Evolutionary conservation across 1,140 invertebrate genomes (phyloP).

Genomic region (Hypothenemus hampei): DNA sequence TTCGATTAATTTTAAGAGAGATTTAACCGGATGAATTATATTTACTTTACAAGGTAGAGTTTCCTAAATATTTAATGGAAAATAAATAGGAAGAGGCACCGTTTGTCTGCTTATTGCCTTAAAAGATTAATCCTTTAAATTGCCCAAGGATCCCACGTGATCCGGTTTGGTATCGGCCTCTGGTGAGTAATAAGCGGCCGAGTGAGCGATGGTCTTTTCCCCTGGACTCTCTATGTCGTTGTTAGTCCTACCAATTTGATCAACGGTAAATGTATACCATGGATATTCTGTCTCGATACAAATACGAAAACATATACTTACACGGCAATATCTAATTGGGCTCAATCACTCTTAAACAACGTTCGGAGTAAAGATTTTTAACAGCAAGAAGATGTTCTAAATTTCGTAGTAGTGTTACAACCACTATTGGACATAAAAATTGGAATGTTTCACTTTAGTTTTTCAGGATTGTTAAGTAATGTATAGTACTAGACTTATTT

Average conservation of each 20-base stretch:
- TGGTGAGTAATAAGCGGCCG: slow-evolving; percentile 26
- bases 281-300: slow-evolving; percentile 10
- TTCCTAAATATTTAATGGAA: slow-evolving; percentile 3
- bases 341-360: neutral
- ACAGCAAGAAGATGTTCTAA: too few relatives aligned
- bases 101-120: slow-evolving; percentile 9
- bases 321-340: neutral
- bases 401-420: too few relatives aligned
- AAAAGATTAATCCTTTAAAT: slow-evolving; percentile 21
- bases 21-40: too few relatives aligned
- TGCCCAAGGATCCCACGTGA: slow-evolving; percentile 12
- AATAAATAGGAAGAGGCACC: neutral
- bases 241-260: slow-evolving; percentile 13
- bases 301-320: neutral
- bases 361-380: too few relatives aligned
- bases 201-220: slow-evolving; percentile 22
- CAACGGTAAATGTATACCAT: slow-evolving; percentile 1
- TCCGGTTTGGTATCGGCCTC: slow-evolving; percentile 23
- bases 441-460: too few relatives aligned
- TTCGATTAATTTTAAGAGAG: too few relatives aligned
- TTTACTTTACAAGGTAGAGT: too few relatives aligned
- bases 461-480: too few relatives aligned
- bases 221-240: slow-evolving; percentile 18
- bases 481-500: too few relatives aligned
- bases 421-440: too few relatives aligned